Evolutionary conservation across 2,888 invertebrate genomes (phyloP), one percentile per base, ranked within the genome.

Genomic region (Copidosoma aretas): DNA sequence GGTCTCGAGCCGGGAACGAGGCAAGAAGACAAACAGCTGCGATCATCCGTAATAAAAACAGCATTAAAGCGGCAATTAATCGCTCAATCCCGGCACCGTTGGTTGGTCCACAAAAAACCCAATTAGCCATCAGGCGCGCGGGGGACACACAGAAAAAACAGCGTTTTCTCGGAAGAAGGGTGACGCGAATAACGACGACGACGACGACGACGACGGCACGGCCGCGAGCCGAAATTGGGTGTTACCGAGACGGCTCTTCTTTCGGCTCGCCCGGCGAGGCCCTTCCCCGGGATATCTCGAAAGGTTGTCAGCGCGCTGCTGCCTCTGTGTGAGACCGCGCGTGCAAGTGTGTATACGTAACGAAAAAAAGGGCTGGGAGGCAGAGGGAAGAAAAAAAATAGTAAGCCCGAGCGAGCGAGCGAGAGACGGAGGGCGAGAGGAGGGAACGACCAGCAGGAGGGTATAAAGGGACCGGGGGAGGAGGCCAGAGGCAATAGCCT

Each of bases 401-500:
- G n/a, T 22, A 32, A 32, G 32, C 32, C 32, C 3, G 32, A 32
- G 32, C 32, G 32, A 32, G 32, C 32, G 32, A 32, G 32, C 32
- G 32, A 32, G 3, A 32, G 32, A 32, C 8, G 32, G 32, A 32
- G 8, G n/a, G 43, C 54, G n/a, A 56, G 56, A 15, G n/a, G 46
- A 43, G 60, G 46, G 32, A 51, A 49, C 19, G 25, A 32, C 12
- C 54, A 60, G 19, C 39, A 12, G 22, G 17, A 22, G 22, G 32
- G 32, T 32, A 32, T 32, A 32, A 46, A 17, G 17, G 60, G 22
- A n/a, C 15, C 10, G 15, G 70, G 65, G 64, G 69, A 64, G 59
- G 70, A 71, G 53, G 69, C 63, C 53, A 57, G 66, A 78, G 78
- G 82, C 83, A 83, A 83, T 83, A 82, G 82, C 82, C 80, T 84